A percentile compares a stretch with the other conserved stretches of the same genome.
Conservation (phyloP, 53 echinoderm and acorn worm genomes). For the Echinarachnius parma region DNA sequence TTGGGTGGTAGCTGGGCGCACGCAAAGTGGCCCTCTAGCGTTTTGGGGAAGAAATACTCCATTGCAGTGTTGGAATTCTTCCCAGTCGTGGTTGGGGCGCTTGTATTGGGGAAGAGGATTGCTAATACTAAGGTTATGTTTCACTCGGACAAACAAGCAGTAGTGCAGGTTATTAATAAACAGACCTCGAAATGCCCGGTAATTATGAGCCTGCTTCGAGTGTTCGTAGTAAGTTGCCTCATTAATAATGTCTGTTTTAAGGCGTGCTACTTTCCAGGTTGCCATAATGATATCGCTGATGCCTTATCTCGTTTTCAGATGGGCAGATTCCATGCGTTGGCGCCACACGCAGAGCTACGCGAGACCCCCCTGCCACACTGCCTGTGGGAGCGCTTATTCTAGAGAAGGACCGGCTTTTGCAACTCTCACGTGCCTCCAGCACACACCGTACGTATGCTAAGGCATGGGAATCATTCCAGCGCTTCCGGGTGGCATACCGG, state of each 20-base stretch:
- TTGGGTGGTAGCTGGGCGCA: slow-evolving; percentile 18
- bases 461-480: slow-evolving; percentile 3
- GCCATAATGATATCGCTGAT: slow-evolving; percentile 41
- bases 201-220: slow-evolving; percentile 38
- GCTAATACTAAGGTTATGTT: slow-evolving; percentile 30
- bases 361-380: slow-evolving; percentile 16
- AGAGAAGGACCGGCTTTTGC: too few relatives aligned
- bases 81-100: slow-evolving; percentile 35
- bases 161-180: slow-evolving; percentile 49
- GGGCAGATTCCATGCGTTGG: background rate
- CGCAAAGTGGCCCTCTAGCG: slow-evolving; percentile 17
- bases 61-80: slow-evolving; percentile 48
- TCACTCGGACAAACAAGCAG: slow-evolving; percentile 49
- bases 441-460: background rate
- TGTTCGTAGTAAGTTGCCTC: slow-evolving; percentile 28
- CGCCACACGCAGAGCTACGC: slow-evolving; percentile 3
- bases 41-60: slow-evolving; percentile 1
- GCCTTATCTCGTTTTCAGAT: slow-evolving; percentile 28
- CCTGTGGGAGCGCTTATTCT: too few relatives aligned
- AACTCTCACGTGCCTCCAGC: slow-evolving; percentile 2
- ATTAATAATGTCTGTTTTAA: slow-evolving; percentile 27
- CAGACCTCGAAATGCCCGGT: slow-evolving; percentile 30
- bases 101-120: slow-evolving; percentile 19
- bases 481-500: background rate
- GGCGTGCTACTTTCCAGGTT: slow-evolving; percentile 37